Evolutionary conservation across 2,888 invertebrate species (phyloP).

Genomic region (Erynnis tages): DNA sequence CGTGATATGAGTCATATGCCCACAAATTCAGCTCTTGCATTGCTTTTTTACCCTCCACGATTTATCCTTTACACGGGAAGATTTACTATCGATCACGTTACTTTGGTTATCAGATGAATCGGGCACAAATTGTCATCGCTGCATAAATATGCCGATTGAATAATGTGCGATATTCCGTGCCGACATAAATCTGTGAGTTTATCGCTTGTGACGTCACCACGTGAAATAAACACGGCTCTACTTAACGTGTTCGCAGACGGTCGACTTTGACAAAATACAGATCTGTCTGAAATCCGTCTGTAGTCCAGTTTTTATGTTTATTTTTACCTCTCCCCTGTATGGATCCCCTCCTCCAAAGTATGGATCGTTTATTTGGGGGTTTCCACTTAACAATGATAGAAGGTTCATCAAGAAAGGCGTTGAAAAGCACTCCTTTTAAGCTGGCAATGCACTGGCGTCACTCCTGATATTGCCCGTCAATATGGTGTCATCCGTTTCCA

Average conservation of each 20-base stretch:
- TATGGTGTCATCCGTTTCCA: no score
- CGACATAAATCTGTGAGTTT: conserved; percentile 44
- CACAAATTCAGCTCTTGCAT: conserved; percentile 20
- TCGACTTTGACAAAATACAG: neutral
- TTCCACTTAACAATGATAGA: no score
- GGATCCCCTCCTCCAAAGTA: no score
- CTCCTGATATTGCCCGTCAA: no score
- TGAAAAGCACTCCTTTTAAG: no score
- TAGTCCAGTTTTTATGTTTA: no score
- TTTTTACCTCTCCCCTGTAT: no score
- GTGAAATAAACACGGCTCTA: conserved; percentile 36
- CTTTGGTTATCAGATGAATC: conserved; percentile 19
- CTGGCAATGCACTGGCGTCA: no score
- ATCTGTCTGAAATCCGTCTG: neutral
- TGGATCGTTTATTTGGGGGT: no score
- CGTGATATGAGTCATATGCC: no score
- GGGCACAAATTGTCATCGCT: conserved; percentile 25
- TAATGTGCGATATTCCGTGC: conserved; percentile 28
- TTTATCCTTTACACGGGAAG: conserved; percentile 12
- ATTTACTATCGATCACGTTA: conserved; percentile 24
- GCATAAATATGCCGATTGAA: conserved; percentile 31
- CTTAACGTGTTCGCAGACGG: neutral
- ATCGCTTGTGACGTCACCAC: conserved; percentile 37
- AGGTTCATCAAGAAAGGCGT: no score
- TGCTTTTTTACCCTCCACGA: no score